Conservation (phyloP, 2,797 vertebrate species). For the Notolabrus celidotus region DNA sequence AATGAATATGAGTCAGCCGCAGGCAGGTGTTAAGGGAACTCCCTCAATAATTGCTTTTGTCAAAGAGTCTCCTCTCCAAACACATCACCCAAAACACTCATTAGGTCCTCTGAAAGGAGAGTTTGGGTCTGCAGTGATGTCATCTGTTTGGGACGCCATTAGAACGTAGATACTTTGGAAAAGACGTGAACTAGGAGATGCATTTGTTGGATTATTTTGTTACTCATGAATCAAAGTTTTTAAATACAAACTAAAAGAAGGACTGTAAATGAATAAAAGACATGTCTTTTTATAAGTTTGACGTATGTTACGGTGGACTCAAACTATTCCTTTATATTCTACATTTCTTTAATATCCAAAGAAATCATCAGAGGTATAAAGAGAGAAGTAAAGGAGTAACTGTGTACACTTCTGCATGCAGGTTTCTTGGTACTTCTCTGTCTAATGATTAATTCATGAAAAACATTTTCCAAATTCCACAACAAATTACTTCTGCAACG, state of each 20-base stretch:
- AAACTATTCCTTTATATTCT: too few species aligned
- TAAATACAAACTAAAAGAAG: neutral
- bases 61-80: constrained; percentile 15
- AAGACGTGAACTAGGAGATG: neutral
- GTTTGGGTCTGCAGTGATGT: constrained; percentile 6
- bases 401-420: neutral
- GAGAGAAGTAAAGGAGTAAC: neutral
- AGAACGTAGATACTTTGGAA: neutral
- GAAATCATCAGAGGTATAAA: too few species aligned
- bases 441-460: constrained; percentile 19
- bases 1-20: constrained; percentile 5
- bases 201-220: neutral
- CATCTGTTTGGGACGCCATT: constrained; percentile 17
- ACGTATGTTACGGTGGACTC: neutral
- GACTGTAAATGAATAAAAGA: neutral
- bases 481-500: constrained; percentile 38
- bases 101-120: constrained; percentile 11
- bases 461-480: constrained; percentile 48
- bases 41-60: constrained; percentile 29
- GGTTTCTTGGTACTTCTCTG: neutral
- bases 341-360: too few species aligned
- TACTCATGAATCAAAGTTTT: too few species aligned
- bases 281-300: neutral
- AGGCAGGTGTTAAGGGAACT: constrained; percentile 30
- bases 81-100: constrained; percentile 38